Conservation (phyloP, 1,140 invertebrate genomes). For the Drosophila lacteicornis region DNA sequence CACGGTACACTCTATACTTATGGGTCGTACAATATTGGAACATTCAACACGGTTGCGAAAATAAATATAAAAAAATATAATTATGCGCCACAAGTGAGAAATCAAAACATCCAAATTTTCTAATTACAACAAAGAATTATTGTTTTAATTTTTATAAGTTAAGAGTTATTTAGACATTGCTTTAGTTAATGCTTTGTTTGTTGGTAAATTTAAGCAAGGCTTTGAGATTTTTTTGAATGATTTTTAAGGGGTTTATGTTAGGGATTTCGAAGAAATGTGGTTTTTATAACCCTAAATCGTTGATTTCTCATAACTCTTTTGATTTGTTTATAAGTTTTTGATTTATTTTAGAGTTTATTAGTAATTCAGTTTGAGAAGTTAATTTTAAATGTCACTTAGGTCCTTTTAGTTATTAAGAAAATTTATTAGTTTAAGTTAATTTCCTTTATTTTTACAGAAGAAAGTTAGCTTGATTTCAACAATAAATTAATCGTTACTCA, state of each 20-base stretch:
- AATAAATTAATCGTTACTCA: not conserved
- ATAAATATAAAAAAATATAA: not conserved
- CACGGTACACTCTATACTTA: conserved; percentile 68
- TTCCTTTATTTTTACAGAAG: too few species aligned
- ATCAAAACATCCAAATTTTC: conserved; percentile 37
- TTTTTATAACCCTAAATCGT: not conserved
- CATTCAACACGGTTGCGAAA: conserved; percentile 38
- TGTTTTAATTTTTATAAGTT: not conserved
- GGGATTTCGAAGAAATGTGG: not conserved
- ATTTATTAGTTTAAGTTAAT: not conserved
- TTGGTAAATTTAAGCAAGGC: conserved; percentile 26
- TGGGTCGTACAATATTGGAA: conserved; percentile 65
- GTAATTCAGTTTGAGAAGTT: not conserved
- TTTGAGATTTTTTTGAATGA: not conserved
- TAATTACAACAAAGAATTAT: conserved; percentile 16
- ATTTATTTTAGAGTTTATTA: not conserved
- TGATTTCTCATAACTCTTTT: not conserved
- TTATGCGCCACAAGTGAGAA: conserved; percentile 35
- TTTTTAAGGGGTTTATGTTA: conserved; percentile 2
- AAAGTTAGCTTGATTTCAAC: not conserved
- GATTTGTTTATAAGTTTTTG: not conserved
- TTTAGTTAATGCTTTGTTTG: conserved; percentile 32
- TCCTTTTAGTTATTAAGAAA: not conserved
- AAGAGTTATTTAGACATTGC: not conserved
- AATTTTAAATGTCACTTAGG: not conserved